These are phyloP conservation scores for Heliconius ismenius DNA, from an alignment of 2,888 invertebrate genomes.

Conservation along the genomic window DNA sequence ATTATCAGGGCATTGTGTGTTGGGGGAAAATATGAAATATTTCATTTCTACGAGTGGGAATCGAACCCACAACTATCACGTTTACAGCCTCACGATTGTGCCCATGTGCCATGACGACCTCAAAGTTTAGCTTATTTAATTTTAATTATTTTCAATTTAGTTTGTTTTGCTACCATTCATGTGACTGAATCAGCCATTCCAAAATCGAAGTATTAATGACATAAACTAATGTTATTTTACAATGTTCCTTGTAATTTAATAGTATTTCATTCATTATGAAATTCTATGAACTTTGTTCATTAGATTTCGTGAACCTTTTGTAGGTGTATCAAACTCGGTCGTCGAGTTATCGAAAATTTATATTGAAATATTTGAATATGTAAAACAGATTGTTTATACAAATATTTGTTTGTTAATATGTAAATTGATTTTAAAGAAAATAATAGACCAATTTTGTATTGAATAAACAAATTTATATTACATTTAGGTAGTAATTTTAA, in stretches of 20 bases:
- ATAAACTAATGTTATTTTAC: neutral
- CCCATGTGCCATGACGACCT: no score
- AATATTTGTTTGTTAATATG: neutral
- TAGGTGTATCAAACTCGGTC: constrained; percentile 1
- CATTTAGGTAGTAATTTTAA: no score
- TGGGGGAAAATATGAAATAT: no score
- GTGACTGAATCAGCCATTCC: no score
- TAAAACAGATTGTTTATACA: neutral
- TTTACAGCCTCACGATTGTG: no score
- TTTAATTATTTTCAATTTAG: no score
- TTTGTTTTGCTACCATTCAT: no score
- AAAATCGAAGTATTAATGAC: no score
- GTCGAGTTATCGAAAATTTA: constrained; percentile 2
- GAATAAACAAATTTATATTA: neutral
- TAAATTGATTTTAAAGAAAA: neutral
- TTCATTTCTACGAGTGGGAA: no score
- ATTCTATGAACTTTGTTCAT: constrained; percentile 4
- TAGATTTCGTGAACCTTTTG: constrained; percentile 4
- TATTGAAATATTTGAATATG: constrained; percentile 2
- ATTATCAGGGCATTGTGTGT: no score
- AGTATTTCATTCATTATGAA: constrained; percentile 1
- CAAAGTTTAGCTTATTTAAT: no score
- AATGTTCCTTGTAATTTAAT: neutral
- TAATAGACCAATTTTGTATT: neutral
- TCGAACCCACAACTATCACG: no score